phyloP scores from a whole-genome alignment of 1,140 invertebrate species.

The Atta cephalotes region DNA sequence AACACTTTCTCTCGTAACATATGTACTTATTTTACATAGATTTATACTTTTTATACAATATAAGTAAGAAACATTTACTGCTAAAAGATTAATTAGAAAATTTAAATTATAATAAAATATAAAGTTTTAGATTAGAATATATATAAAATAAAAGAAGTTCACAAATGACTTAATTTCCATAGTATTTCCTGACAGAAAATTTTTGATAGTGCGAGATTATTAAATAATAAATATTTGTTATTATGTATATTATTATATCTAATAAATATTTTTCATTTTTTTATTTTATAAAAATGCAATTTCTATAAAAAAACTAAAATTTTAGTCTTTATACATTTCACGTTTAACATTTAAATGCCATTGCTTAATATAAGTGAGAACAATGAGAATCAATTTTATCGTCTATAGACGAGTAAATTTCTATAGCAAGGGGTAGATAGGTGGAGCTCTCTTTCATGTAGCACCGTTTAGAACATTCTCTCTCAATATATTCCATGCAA shows the following conservation, averaged over 20 bases:
- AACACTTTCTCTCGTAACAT: not conserved
- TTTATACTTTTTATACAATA: not conserved
- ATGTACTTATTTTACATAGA: not conserved
- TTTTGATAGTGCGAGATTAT: not conserved
- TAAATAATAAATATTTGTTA: slow-evolving; percentile 8
- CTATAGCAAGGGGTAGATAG: slow-evolving; percentile 14
- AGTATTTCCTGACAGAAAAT: not conserved
- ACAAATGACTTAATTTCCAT: not conserved
- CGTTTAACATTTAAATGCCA: slow-evolving; percentile 2
- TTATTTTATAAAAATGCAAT: not conserved
- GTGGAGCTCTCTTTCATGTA: slow-evolving; percentile 62
- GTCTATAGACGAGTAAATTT: slow-evolving; percentile 36
- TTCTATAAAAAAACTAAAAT: not conserved
- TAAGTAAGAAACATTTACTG: not conserved
- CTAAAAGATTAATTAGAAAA: not conserved
- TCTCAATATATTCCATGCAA: slow-evolving; percentile 79
- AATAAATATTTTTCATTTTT: not conserved
- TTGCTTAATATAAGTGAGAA: slow-evolving; percentile 20
- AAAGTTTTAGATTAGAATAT: not conserved
- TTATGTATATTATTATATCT: no score
- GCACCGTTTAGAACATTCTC: slow-evolving; percentile 60
- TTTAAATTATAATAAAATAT: not conserved
- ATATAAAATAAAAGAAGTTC: not conserved
- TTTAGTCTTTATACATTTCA: not conserved
- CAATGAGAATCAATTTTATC: slow-evolving; percentile 9